phyloP scores from a whole-genome alignment of 1,140 invertebrate species.

The Chlorops oryzae region DNA sequence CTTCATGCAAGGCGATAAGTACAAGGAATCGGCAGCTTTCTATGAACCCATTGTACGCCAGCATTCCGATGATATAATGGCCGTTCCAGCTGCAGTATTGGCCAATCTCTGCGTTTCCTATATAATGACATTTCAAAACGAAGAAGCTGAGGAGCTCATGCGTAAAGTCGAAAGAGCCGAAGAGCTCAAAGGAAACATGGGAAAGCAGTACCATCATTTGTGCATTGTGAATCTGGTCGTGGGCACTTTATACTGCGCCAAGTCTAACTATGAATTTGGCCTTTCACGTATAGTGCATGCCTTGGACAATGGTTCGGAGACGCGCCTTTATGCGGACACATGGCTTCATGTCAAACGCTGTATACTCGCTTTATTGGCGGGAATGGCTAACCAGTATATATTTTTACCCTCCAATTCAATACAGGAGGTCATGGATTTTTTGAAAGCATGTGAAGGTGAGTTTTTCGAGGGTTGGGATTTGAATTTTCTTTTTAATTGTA shows the following conservation, averaged over 20 bases:
- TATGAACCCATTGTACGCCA: constrained; percentile 98
- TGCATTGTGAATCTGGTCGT: constrained; percentile 99
- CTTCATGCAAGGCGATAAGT: constrained; percentile 99
- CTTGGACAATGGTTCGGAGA: constrained; percentile 41
- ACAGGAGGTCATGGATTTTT: constrained; percentile 82
- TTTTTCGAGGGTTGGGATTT: too few relatives aligned
- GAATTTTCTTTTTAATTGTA: neutral
- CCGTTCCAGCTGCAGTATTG: constrained; percentile 92
- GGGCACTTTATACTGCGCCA: constrained; percentile 95
- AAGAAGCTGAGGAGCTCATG: constrained; percentile 98
- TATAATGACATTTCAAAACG: constrained; percentile 98
- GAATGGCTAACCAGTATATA: constrained; percentile 82
- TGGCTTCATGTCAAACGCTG: constrained; percentile 95
- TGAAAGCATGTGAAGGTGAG: constrained; percentile 73
- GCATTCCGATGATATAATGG: constrained; percentile 88
- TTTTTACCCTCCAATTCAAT: constrained; percentile 78
- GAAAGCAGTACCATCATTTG: constrained; percentile 93
- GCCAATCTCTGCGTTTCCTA: constrained; percentile 98
- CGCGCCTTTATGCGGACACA: constrained; percentile 78
- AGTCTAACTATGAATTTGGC: constrained; percentile 99
- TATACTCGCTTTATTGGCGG: constrained; percentile 84
- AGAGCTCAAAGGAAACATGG: constrained; percentile 84
- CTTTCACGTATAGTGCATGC: constrained; percentile 78
- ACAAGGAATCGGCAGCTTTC: constrained; percentile 95
- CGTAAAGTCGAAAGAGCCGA: constrained; percentile 95